Evolutionary conservation across 2,888 invertebrate genomes (phyloP).

Genomic region (Icerya purchasi): DNA sequence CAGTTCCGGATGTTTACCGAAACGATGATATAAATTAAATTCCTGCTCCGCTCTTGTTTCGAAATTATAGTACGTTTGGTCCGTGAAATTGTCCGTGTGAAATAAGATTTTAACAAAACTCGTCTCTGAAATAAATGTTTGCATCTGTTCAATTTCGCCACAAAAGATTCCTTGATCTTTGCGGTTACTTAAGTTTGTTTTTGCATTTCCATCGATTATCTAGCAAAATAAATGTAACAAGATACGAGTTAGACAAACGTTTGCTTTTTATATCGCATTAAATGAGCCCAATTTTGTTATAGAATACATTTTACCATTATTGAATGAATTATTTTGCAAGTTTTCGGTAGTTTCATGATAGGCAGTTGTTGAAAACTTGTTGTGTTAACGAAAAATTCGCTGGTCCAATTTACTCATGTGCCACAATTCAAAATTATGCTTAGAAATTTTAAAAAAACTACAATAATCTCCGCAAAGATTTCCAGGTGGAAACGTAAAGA

Average conservation of each 20-base stretch:
- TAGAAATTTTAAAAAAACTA: too few relatives aligned
- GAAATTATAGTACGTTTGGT: slow-evolving; percentile 72
- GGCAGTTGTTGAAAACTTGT: too few relatives aligned
- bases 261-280: background rate
- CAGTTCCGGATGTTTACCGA: slow-evolving; percentile 81
- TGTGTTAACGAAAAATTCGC: too few relatives aligned
- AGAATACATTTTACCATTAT: too few relatives aligned
- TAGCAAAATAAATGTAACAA: slow-evolving; percentile 24
- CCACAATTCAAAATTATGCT: too few relatives aligned
- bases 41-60: slow-evolving; percentile 76
- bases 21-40: slow-evolving; percentile 68
- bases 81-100: slow-evolving; percentile 80
- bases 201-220: slow-evolving; percentile 79
- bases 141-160: slow-evolving; percentile 80
- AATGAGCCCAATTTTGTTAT: too few relatives aligned
- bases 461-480: too few relatives aligned
- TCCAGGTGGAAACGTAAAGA: too few relatives aligned
- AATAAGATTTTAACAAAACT: slow-evolving; percentile 78
- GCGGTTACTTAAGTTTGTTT: slow-evolving; percentile 68
- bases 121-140: slow-evolving; percentile 85
- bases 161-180: slow-evolving; percentile 79
- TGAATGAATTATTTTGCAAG: too few relatives aligned
- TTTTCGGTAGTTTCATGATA: too few relatives aligned
- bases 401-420: too few relatives aligned
- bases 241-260: background rate